phyloP scores from a whole-genome alignment of 2,797 vertebrate genomes.

The Valencia hispanica region DNA sequence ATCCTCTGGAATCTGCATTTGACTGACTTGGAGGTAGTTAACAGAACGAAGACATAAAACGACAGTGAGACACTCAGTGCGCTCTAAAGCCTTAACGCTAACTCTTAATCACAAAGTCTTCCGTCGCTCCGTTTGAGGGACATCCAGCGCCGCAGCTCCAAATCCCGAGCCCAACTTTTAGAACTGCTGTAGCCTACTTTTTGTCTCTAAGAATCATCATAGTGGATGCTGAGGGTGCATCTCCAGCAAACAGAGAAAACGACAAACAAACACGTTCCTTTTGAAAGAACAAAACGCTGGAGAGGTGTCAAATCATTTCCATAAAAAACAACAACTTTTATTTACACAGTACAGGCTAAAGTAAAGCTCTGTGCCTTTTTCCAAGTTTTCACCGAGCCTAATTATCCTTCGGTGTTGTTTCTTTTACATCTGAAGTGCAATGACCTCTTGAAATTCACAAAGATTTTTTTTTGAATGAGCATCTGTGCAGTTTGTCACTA shows the following conservation, averaged over 20 bases:
- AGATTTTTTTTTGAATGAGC: not conserved
- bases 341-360: constrained; percentile 46
- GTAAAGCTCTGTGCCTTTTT: constrained; percentile 43
- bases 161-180: constrained; percentile 51
- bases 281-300: constrained; percentile 56
- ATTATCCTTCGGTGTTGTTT: constrained; percentile 47
- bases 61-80: constrained; percentile 43
- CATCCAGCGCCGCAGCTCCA: constrained; percentile 50
- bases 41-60: constrained; percentile 74
- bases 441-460: constrained; percentile 26
- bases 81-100: constrained; percentile 48
- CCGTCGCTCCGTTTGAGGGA: constrained; percentile 62
- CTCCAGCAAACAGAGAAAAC: constrained; percentile 30
- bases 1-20: constrained; percentile 77
- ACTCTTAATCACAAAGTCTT: constrained; percentile 70
- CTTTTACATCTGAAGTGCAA: constrained; percentile 21
- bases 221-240: constrained; percentile 64
- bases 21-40: constrained; percentile 78
- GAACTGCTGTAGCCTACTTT: constrained; percentile 35
- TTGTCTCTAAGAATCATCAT: constrained; percentile 51
- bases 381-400: constrained; percentile 59
- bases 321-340: constrained; percentile 49
- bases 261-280: constrained; percentile 29
- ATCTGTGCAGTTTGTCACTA: constrained; percentile 4
- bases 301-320: constrained; percentile 61